Evolutionary conservation across 2,797 vertebrate genomes (phyloP), one percentile per base, ranked within the genome.

Genomic region (Chromobotia macracanthus): DNA sequence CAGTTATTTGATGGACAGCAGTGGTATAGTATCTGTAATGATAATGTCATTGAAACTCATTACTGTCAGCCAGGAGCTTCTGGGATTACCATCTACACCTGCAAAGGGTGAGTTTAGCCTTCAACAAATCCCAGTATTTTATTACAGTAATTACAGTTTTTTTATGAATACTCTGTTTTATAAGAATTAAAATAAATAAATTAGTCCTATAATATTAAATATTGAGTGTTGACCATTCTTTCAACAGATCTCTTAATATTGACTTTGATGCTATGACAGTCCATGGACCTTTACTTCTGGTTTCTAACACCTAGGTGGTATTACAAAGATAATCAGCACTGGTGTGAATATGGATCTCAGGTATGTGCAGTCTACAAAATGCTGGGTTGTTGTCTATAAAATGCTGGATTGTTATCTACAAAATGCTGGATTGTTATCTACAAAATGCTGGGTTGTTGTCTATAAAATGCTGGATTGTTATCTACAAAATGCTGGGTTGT

Each of bases 41-140:
- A 92, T 68, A 55, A 85, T 11, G 82, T 93, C 70, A 91, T 93
- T 0, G 92, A 93, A 82, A 48, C 83, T 9, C 90, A 92, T 72
- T 93, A 92, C 85, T 89, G 90, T 82, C 90, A 92, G 3, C 89
- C 90, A 8, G 91, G 87, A 63, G 89, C 92, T 0, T 88, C 84
- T 75, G 90, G 86, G 19, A 93, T 93, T 60, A 75, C 48, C 60
- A 84, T 93, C 67, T 48, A 86, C 80, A 86, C 88, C 0, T 35
- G 0, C 1, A 12, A 72, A 0, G 82, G 89, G 91, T 92, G 61
- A 85, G 88, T 75, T 28, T 68, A 8, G 35, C 44, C 53, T 46
- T 75, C 1, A 61, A 19, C 31, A 53, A 18, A 11, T 65, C 8
- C 21, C 11, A 13, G 9, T 65, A 16, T 38, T 31, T 60, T 18